A percentile compares a stretch with the other conserved stretches of the same genome.
phyloP scores from a whole-genome alignment of 2,888 invertebrate species.

The Blomia tropicalis region DNA sequence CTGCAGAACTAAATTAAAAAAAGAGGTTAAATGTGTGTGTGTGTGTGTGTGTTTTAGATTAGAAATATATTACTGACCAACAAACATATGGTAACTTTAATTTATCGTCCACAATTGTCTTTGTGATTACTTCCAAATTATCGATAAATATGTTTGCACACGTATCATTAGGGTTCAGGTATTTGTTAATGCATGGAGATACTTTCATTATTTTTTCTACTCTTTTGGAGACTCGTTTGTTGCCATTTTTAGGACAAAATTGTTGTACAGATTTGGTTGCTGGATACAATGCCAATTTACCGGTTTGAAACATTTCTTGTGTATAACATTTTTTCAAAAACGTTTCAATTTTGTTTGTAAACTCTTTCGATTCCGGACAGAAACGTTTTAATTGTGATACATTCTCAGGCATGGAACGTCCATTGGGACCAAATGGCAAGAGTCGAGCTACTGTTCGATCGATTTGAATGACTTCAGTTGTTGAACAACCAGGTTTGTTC shows the following conservation, averaged over 20 bases:
- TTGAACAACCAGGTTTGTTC: not conserved
- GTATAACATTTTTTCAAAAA: not conserved
- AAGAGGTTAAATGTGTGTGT: not conserved
- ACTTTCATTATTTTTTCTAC: not conserved
- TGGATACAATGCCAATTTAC: conserved; percentile 1
- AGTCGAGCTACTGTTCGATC: not conserved
- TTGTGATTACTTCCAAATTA: not conserved
- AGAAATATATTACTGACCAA: not conserved
- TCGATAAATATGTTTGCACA: not conserved
- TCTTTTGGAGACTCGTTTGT: not conserved
- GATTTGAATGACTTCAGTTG: not conserved
- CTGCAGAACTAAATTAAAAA: not conserved
- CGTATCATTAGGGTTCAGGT: not conserved
- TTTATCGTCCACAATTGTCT: not conserved
- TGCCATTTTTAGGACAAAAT: not conserved
- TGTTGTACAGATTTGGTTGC: not conserved
- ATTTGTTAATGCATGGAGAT: not conserved
- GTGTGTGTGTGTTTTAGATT: no score
- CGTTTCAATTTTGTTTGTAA: not conserved
- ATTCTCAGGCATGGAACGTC: not conserved
- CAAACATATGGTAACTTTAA: not conserved
- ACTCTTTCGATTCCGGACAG: not conserved
- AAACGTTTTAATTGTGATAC: not conserved
- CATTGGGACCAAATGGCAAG: not conserved
- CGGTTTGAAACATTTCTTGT: not conserved